Base-by-base conservation (phyloP, 1,140 invertebrate species). In the Drosophila sucinea region DNA sequence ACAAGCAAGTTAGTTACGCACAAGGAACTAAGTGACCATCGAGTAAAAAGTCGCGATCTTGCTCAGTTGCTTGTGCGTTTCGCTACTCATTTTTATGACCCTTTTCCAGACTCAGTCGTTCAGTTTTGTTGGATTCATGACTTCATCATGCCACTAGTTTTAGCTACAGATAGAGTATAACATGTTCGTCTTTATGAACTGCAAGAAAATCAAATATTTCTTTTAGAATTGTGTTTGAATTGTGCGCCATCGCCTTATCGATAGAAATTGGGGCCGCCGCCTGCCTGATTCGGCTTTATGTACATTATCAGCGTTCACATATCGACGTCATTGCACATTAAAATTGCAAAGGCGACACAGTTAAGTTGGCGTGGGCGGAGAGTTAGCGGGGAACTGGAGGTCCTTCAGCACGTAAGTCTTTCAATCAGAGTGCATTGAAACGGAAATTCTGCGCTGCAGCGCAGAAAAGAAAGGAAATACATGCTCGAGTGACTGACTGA, bases 381-480 rank as follows among this genome's bases (percentile, higher is more conserved):
- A 10, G 8, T 5, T 0, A 2, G 25, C 2, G 7, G 41, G 4
- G 17, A 38, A 38, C 7, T 40, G 67, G 32, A 38, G 78, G 65
- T 78, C 83, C 82, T 85, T 87, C 54, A 71, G 61, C 70, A 79
- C 83, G 79, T 86, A 89, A 89, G 84, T 89, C 84, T 87, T 87
- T 87, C 83, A 87, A 87, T 87, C 83, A 87, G 80, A 74, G 63
- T 77, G 77, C 84, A 87, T 80, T 89, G 83, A 76, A 87, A 87
- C 77, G 83, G 80, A 87, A 87, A 87, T 87, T 89, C 83, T 83
- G 83, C 79, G 80, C 83, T 87, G 84, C 83, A 89, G 83, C 79
- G 83, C 84, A 79, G 76, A 89, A 77, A 81, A 83, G 84, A 76
- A 87, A 87, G 83, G 83, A 87, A 87, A 73, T 72, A 80, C 70